Base-by-base conservation (phyloP, 1,140 invertebrate genomes). In the Dufourea novaeangliae region DNA sequence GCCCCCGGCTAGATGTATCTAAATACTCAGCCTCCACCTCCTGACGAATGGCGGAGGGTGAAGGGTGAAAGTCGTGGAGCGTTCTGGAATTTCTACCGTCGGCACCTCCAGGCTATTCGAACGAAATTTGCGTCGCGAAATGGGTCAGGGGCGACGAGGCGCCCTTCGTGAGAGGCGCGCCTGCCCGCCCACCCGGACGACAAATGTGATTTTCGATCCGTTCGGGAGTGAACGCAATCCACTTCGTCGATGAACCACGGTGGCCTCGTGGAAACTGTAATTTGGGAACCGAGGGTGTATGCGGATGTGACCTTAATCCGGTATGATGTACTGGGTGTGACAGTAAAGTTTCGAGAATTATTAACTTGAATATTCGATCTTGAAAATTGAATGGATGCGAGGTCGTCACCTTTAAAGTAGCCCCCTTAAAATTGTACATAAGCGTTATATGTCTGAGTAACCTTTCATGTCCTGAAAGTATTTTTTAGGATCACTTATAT, bases 11-110 rank as follows among this genome's bases (percentile, higher is more conserved):
- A 69, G 64, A 25, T 41, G 67, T 81, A 87, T 85, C 85, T 86
- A 86, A 88, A 85, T 87, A 87, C 83, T 73, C 80, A 71, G 84
- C 85, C 89, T 67, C 64, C n/a, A n/a, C n/a, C n/a, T n/a, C n/a
- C n/a, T n/a, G n/a, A n/a, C n/a, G n/a, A n/a, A n/a, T n/a, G n/a
- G n/a, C n/a, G n/a, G n/a, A 74, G 72, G 56, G 34, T 57, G 39
- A 41, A 50, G 81, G 81, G 67, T 71, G 78, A 63, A 72, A 83
- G 81, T 79, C 61, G 70, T 59, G 50, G 78, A 67, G 70, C 17
- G 25, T 59, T 37, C 22, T 39, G 62, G 81, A 87, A 90, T 89
- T 90, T 83, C 86, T 86, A 76, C 75, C 66, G 76, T 66, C 79
- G 78, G 61, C 62, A 62, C 57, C 87, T 83, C n/a, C 73, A 54